Evolutionary conservation across 92 coral and sea anemone species (phyloP).

Genomic region (Phymanthus crucifer): DNA sequence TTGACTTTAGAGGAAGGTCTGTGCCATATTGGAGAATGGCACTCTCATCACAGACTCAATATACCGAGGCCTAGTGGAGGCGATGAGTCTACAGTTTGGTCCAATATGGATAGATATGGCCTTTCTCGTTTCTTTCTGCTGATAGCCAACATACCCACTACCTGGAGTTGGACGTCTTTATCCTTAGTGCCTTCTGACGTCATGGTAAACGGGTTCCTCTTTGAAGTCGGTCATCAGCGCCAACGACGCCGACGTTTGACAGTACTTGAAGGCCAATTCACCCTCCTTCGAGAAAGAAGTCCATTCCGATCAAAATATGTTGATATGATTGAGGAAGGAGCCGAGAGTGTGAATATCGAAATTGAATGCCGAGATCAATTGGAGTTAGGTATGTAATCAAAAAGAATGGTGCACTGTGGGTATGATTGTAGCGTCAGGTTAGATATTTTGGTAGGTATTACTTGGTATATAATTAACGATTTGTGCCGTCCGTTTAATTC

Average conservation of each 20-base stretch:
- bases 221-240: neutral
- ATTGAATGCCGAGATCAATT: neutral
- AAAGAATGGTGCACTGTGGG: no score
- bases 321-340: neutral
- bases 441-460: no score
- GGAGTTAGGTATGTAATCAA: no score
- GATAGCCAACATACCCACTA: neutral
- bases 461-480: no score
- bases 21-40: slow-evolving; percentile 8
- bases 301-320: neutral
- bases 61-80: neutral
- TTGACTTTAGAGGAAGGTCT: neutral
- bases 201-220: neutral
- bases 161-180: neutral
- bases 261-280: neutral
- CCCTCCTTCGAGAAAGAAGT: neutral
- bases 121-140: neutral
- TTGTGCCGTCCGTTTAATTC: no score
- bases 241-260: neutral
- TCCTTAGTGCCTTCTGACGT: neutral
- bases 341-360: neutral
- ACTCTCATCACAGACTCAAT: neutral
- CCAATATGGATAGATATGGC: slow-evolving; percentile 5
- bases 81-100: neutral
- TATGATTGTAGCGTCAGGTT: no score